Conservation (phyloP, 2,888 invertebrate genomes). For the Drosophila quinaria region DNA sequence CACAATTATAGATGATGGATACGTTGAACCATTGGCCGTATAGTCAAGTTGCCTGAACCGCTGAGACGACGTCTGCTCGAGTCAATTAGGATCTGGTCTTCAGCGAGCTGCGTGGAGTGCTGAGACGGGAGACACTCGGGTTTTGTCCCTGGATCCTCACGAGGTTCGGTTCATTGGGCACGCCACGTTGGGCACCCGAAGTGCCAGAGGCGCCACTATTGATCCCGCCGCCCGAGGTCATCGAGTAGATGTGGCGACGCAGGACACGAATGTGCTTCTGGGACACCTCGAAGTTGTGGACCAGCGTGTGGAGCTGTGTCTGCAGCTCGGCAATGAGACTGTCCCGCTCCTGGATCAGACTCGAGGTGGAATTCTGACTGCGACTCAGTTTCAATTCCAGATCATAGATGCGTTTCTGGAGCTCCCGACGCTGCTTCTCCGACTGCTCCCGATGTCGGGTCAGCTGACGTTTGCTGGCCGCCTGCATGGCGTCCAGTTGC, state of each 20-base stretch:
- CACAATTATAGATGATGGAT: background rate
- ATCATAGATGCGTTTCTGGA: slow-evolving; percentile 83
- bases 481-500: slow-evolving; percentile 78
- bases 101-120: slow-evolving; percentile 47
- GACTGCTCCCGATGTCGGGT: slow-evolving; percentile 83
- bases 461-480: slow-evolving; percentile 78
- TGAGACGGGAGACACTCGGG: slow-evolving; percentile 38
- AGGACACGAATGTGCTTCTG: slow-evolving; percentile 84
- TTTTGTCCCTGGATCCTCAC: slow-evolving; percentile 8
- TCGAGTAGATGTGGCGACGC: slow-evolving; percentile 83
- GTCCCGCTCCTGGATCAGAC: slow-evolving; percentile 83
- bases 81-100: slow-evolving; percentile 32
- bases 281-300: slow-evolving; percentile 84
- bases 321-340: slow-evolving; percentile 84
- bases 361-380: slow-evolving; percentile 83
- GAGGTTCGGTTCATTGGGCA: slow-evolving; percentile 31
- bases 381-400: slow-evolving; percentile 84
- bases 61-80: background rate
- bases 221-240: slow-evolving; percentile 54
- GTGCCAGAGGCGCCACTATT: background rate
- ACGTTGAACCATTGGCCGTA: slow-evolving; percentile 28
- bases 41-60: slow-evolving; percentile 66
- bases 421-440: slow-evolving; percentile 81
- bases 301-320: slow-evolving; percentile 82
- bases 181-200: slow-evolving; percentile 15